Conservation (phyloP, 2,888 invertebrate genomes). For the Therioaphis trifolii region DNA sequence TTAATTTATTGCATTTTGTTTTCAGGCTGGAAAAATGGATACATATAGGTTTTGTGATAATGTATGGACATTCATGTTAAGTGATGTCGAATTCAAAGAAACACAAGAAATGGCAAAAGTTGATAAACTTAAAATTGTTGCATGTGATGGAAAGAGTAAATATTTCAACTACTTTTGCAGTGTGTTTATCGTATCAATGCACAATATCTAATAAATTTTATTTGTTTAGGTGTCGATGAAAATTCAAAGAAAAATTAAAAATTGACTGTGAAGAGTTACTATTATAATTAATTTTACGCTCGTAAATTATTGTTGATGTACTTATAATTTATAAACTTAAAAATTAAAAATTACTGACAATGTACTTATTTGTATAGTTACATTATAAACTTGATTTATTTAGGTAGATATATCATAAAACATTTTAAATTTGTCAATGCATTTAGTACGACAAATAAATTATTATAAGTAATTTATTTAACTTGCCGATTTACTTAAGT, state of each 20-base stretch:
- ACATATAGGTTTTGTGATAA: conserved; percentile 95
- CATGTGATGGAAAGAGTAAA: conserved; percentile 93
- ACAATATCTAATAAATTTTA: not conserved
- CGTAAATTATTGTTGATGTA: conserved; percentile 6
- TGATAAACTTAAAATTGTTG: conserved; percentile 96
- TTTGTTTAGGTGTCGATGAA: conserved; percentile 50
- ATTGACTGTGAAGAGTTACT: conserved; percentile 9
- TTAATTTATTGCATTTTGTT: conserved; percentile 46
- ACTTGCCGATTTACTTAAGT: not conserved
- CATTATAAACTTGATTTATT: not conserved
- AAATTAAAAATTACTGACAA: not conserved
- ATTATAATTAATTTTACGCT: conserved; percentile 18
- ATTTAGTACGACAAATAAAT: not conserved
- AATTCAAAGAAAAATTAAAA: conserved; percentile 52
- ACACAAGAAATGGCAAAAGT: conserved; percentile 92
- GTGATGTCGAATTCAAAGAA: conserved; percentile 96
- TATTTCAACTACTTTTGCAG: not conserved
- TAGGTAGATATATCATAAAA: not conserved
- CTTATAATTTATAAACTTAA: not conserved
- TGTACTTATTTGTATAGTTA: conserved; percentile 36
- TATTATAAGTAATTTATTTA: not conserved
- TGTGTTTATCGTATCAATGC: not conserved
- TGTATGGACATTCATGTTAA: conserved; percentile 99
- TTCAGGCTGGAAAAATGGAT: conserved; percentile 73
- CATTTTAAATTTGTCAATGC: not conserved